A percentile compares a stretch with the other conserved stretches of the same genome.
phyloP scores from a whole-genome alignment of 2,888 invertebrate species.

The Tiliacea aurago region DNA sequence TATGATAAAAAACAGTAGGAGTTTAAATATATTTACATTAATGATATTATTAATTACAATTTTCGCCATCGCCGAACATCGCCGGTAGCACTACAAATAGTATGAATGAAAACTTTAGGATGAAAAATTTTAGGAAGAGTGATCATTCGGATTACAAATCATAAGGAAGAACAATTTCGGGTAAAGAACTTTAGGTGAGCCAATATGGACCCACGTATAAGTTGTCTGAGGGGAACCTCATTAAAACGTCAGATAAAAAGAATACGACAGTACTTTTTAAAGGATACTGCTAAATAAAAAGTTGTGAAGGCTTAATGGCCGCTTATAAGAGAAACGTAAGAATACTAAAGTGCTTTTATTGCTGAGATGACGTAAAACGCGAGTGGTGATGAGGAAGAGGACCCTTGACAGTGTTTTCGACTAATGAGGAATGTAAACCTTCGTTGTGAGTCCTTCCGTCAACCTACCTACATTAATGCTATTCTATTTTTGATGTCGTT shows the following conservation, averaged over 20 bases:
- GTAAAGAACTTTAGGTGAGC: no score
- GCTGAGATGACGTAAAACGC: conserved; percentile 48
- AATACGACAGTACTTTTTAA: conserved; percentile 37
- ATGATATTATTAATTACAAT: no score
- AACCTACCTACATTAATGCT: background rate
- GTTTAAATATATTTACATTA: no score
- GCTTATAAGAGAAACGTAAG: conserved; percentile 47
- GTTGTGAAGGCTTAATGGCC: conserved; percentile 49
- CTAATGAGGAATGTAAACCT: conserved; percentile 66
- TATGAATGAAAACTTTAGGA: no score
- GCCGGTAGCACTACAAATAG: no score
- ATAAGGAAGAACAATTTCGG: no score
- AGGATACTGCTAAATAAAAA: conserved; percentile 48
- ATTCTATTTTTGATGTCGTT: background rate
- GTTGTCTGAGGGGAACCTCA: conserved; percentile 26
- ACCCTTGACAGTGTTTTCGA: conserved; percentile 50
- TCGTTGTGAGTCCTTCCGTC: background rate
- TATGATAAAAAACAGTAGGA: no score
- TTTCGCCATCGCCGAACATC: no score
- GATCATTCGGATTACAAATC: no score
- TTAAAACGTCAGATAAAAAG: conserved; percentile 52
- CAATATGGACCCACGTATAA: no score
- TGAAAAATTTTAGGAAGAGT: no score
- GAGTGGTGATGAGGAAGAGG: conserved; percentile 49
- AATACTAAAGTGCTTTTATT: conserved; percentile 60